These are phyloP conservation scores for Drosophila aff. DNA, from an alignment of 1,140 invertebrate genomes.

Conservation along the genomic window DNA sequence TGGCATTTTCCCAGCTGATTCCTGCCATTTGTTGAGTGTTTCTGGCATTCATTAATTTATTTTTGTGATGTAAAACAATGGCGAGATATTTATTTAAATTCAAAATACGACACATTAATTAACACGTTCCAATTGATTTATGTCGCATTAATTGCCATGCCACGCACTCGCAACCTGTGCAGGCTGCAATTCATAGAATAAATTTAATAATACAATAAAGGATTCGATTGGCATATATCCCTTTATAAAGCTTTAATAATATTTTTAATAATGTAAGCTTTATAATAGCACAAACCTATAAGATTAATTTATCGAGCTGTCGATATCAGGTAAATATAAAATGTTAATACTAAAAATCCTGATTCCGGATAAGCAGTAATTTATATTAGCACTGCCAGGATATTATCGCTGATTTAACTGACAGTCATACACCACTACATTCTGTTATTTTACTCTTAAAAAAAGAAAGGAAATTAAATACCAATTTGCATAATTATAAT, in stretches of 20 bases:
- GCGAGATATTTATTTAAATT: conserved; percentile 28
- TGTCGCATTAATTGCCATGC: conserved; percentile 58
- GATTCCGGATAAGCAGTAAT: not conserved
- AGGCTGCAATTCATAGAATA: conserved; percentile 66
- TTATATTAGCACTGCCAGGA: not conserved
- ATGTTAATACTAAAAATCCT: not conserved
- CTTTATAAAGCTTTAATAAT: not conserved
- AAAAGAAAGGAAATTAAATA: conserved; percentile 1
- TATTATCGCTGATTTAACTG: conserved; percentile 2
- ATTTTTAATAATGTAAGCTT: too few species aligned
- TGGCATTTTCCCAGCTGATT: conserved; percentile 37
- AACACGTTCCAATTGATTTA: conserved; percentile 68
- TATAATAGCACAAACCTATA: too few species aligned
- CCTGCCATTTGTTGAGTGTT: conserved; percentile 15
- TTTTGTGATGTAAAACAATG: conserved; percentile 11
- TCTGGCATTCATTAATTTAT: conserved; percentile 25
- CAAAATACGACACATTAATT: conserved; percentile 60
- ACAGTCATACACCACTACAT: conserved; percentile 1
- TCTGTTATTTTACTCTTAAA: not conserved
- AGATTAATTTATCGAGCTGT: not conserved
- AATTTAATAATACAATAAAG: conserved; percentile 41
- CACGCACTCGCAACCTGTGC: conserved; percentile 24
- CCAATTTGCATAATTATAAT: conserved; percentile 49
- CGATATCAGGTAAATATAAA: not conserved
- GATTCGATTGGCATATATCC: conserved; percentile 29